Base-by-base conservation (phyloP, 2,113 vertebrate genomes). In the Microtus ochrogaster region DNA sequence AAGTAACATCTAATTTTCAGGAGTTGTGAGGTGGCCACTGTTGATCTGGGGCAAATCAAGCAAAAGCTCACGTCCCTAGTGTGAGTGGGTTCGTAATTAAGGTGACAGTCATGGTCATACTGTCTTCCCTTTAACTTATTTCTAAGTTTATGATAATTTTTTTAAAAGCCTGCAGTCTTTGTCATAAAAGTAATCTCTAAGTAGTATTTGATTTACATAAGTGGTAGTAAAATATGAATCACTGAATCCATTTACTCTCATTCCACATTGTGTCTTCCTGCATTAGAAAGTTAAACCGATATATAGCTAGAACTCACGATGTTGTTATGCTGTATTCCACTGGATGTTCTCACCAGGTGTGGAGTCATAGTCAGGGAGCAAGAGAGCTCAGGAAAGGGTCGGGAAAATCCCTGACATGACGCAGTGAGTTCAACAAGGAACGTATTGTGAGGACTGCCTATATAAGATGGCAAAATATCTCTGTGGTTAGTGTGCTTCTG, bases 201-300 rank as follows among this genome's bases (percentile, higher is more conserved):
- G 44, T 76, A 52, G 33, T 58, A 91, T 91, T 96, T 96, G 58
- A 91, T 91, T 96, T 96, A 82, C 44, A 88, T 77, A 76, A 93
- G 77, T 88, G 72, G 4, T 36, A 44, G n/a, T 72, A 78, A 36
- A 70, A 47, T 84, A 92, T 65, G 33, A 79, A 76, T 89, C 21
- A 16, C 22, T 66, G 9, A 70, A 52, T 92, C 89, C 14, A 81
- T 41, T 92, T 91, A 63, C 63, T 76, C 70, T 76, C 65, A 52
- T 79, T 85, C 77, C 47, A 78, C 22, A 30, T 72, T 89, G 10
- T 28, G 21, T 66, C 21, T 82, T 78, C 72, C 55, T 79, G 9
- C 26, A 77, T 58, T 70, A 70, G 39, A 36, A 52, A 68, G 5
- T n/a, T 28, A 66, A 9, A 26, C 7, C 39, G 47, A 49, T 58